Percentiles rank a stretch among this genome's conserved stretches.
These are phyloP conservation scores for Grallaria varia DNA, from an alignment of 2,113 vertebrate genomes.

Conservation along the genomic window DNA sequence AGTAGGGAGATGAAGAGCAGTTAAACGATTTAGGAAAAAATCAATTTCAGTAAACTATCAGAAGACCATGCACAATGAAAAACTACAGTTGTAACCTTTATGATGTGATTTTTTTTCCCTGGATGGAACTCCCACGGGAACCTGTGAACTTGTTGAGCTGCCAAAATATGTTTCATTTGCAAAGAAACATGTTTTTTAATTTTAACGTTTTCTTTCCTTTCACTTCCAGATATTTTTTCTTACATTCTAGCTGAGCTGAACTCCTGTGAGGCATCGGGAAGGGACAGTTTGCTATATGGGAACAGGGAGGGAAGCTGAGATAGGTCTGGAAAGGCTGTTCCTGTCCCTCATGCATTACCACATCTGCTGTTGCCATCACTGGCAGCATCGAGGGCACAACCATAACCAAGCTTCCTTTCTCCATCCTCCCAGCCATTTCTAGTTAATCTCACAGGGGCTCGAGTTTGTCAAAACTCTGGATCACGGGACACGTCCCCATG, in stretches of 20 bases:
- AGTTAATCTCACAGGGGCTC: background rate
- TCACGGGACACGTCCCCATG: fast-evolving
- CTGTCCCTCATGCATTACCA: background rate
- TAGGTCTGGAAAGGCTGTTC: background rate
- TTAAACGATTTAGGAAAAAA: background rate
- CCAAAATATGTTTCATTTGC: background rate
- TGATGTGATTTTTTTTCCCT: background rate
- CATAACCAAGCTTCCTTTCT: background rate
- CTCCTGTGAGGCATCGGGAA: background rate
- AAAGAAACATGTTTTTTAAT: background rate
- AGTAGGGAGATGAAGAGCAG: background rate
- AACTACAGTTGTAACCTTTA: background rate
- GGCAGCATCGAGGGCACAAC: background rate
- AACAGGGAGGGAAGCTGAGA: background rate
- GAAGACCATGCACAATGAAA: background rate
- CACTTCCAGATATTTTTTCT: background rate
- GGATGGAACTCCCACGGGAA: background rate
- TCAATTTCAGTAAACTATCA: background rate
- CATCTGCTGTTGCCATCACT: background rate
- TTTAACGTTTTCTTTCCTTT: background rate
- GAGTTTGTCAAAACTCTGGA: background rate
- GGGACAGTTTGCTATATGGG: background rate
- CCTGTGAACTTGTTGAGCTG: background rate
- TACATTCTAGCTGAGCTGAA: background rate
- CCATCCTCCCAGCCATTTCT: background rate